phyloP scores from a whole-genome alignment of 2,113 vertebrate genomes.

The Camelus dromedarius region DNA sequence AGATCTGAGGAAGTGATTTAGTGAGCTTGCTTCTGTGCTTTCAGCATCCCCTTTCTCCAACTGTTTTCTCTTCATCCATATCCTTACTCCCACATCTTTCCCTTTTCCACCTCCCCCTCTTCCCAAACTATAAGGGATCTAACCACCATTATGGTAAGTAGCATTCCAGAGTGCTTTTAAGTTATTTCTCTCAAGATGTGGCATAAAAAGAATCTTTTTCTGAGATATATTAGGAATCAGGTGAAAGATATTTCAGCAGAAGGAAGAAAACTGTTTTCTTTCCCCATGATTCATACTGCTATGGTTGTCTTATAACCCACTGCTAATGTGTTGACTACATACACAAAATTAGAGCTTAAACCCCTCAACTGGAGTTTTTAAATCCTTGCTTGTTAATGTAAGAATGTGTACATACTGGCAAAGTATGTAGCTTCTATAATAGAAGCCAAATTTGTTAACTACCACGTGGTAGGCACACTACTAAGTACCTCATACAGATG shows the following conservation, averaged over 20 bases:
- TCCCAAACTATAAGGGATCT: neutral
- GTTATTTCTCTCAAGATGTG: neutral
- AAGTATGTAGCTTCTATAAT: conserved; percentile 19
- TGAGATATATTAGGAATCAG: neutral
- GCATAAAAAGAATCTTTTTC: neutral
- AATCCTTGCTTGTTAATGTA: neutral
- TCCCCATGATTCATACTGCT: neutral
- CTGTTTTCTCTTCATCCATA: neutral
- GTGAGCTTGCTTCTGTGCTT: neutral
- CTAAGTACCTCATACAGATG: neutral
- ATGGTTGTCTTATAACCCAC: neutral
- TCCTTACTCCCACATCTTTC: neutral
- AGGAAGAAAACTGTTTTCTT: conserved; percentile 1
- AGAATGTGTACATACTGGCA: neutral
- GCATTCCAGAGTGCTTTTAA: neutral
- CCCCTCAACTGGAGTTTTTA: neutral
- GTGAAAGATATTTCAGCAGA: neutral
- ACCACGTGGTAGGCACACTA: neutral
- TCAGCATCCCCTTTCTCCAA: neutral
- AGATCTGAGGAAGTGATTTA: neutral
- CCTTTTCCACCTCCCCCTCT: neutral
- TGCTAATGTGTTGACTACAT: neutral
- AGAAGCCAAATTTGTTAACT: neutral
- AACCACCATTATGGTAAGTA: neutral
- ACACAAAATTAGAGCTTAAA: neutral